phyloP scores from a whole-genome alignment of 2,888 invertebrate species.

The Capitulum mitella region DNA sequence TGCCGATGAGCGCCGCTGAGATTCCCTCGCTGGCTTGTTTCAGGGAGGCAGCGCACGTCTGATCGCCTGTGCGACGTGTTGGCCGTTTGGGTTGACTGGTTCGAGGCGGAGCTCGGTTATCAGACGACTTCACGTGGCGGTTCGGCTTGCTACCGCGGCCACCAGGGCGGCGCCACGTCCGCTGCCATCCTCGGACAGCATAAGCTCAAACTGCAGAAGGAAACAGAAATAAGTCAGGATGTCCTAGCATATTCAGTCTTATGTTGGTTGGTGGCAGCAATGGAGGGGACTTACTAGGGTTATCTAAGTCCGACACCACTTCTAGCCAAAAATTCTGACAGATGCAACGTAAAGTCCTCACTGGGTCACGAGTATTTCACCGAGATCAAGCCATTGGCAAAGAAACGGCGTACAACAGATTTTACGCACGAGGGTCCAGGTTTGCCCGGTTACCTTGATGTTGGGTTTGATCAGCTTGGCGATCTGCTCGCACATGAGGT shows the following conservation, averaged over 20 bases:
- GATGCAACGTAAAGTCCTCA: no score
- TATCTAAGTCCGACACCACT: no score
- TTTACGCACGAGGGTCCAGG: no score
- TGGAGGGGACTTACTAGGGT: no score
- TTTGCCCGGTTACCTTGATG: constrained; percentile 60
- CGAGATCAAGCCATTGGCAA: no score
- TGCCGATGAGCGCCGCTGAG: background rate
- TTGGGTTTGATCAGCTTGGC: constrained; percentile 63
- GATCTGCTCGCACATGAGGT: constrained; percentile 86
- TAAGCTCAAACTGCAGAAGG: constrained; percentile 45
- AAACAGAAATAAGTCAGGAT: no score
- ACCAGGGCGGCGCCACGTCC: constrained; percentile 50
- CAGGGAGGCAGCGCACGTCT: background rate
- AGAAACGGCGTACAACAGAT: no score
- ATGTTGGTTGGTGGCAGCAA: no score
- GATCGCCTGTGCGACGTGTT: background rate
- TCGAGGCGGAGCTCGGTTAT: background rate
- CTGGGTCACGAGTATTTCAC: no score
- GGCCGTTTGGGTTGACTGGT: background rate
- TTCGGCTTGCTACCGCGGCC: constrained; percentile 43
- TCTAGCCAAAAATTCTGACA: no score
- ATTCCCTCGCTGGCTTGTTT: background rate
- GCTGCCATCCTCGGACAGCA: constrained; percentile 49
- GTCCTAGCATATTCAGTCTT: no score
- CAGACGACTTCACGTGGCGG: background rate